Conservation (phyloP, 2,797 vertebrate genomes). For the Jordanella pulchra region DNA sequence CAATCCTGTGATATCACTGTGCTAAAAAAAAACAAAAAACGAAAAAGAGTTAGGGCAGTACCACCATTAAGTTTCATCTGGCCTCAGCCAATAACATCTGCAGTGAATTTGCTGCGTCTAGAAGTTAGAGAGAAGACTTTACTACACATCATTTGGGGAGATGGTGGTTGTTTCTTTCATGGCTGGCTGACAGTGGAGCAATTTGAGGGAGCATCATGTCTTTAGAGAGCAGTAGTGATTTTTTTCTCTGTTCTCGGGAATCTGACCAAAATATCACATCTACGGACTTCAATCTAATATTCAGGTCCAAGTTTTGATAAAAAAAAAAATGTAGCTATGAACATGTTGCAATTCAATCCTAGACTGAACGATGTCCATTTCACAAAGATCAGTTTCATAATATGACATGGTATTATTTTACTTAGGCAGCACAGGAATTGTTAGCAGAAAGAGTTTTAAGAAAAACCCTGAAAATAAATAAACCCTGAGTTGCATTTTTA, state of each 20-base stretch:
- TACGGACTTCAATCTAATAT: constrained; percentile 2
- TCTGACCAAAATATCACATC: constrained; percentile 32
- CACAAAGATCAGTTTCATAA: constrained; percentile 39
- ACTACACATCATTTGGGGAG: not conserved
- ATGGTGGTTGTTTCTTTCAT: constrained; percentile 12
- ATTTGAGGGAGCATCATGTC: constrained; percentile 15
- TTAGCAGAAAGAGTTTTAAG: constrained; percentile 35
- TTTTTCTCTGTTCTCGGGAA: constrained; percentile 17
- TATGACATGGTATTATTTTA: constrained; percentile 43
- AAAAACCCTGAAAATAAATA: constrained; percentile 16
- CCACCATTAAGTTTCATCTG: not conserved
- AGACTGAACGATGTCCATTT: constrained; percentile 30
- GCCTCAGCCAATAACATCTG: not conserved
- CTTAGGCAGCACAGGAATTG: constrained; percentile 37
- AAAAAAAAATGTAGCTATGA: constrained; percentile 12
- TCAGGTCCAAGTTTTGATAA: constrained; percentile 2
- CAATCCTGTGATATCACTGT: too few species aligned
- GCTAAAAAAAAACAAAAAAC: too few species aligned
- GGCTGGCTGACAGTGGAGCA: constrained; percentile 11
- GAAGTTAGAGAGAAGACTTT: not conserved
- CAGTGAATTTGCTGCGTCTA: not conserved
- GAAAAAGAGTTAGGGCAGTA: not conserved
- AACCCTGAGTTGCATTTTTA: constrained; percentile 40
- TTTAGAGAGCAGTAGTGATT: constrained; percentile 16
- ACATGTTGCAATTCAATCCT: constrained; percentile 10